Conservation (phyloP, 2,797 vertebrate genomes). For the Acipenser transmontanus region DNA sequence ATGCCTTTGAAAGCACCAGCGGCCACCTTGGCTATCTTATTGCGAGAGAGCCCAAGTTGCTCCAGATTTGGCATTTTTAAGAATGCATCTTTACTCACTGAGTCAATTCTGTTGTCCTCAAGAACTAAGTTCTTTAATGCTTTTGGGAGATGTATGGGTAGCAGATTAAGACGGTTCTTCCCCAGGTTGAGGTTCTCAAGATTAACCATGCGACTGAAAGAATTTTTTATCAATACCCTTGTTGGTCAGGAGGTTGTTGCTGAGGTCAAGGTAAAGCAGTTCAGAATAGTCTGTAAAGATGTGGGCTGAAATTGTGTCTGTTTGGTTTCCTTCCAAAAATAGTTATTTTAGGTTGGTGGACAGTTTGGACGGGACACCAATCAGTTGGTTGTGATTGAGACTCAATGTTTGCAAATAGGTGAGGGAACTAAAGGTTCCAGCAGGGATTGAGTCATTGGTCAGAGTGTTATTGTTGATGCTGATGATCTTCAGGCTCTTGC, state of each 20-base stretch:
- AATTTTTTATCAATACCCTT: conserved; percentile 44
- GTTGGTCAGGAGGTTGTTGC: conserved; percentile 52
- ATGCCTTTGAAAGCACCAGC: conserved; percentile 40
- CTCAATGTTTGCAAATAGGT: conserved; percentile 43
- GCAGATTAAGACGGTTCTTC: conserved; percentile 48
- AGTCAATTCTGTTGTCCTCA: conserved; percentile 46
- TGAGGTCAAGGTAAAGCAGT: conserved; percentile 56
- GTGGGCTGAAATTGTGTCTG: conserved; percentile 43
- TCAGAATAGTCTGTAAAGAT: conserved; percentile 52
- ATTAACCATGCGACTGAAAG: conserved; percentile 46
- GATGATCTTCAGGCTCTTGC: conserved; percentile 38
- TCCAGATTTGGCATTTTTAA: conserved; percentile 44
- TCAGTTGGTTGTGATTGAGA: conserved; percentile 48
- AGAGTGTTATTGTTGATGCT: conserved; percentile 53
- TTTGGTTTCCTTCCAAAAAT: conserved; percentile 59
- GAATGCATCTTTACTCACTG: conserved; percentile 47
- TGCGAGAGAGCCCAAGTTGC: conserved; percentile 51
- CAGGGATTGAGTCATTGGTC: conserved; percentile 36
- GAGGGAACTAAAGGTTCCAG: conserved; percentile 35
- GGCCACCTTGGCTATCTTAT: conserved; percentile 45
- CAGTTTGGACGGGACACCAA: conserved; percentile 38
- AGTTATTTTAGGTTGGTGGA: conserved; percentile 51
- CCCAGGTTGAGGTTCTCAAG: conserved; percentile 63
- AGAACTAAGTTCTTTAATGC: conserved; percentile 56
- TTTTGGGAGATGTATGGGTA: conserved; percentile 47